Evolutionary conservation across 2,797 vertebrate genomes (phyloP).

Genomic region (Micromesistius poutassou): DNA sequence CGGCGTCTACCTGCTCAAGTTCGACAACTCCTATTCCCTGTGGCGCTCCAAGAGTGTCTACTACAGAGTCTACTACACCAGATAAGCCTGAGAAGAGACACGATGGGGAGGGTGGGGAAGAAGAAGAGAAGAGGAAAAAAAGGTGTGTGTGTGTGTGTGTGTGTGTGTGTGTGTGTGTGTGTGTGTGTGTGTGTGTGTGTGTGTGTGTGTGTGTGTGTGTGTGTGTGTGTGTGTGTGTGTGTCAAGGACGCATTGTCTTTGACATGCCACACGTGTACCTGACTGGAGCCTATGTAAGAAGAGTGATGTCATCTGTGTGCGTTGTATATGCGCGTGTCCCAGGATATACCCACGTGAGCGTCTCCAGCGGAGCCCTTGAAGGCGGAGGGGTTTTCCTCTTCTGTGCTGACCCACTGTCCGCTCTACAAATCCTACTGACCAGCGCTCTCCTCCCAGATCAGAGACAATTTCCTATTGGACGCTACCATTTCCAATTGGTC

Average conservation of each 20-base stretch:
- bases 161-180: constrained; percentile 13
- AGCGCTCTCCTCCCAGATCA: constrained; percentile 18
- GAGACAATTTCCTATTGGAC: constrained; percentile 35
- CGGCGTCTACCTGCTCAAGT: constrained; percentile 98
- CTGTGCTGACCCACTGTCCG: constrained; percentile 49
- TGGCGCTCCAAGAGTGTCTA: constrained; percentile 99
- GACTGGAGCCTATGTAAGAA: constrained; percentile 36
- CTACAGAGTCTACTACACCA: constrained; percentile 99
- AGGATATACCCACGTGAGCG: constrained; percentile 42
- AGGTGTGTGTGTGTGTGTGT: constrained; percentile 38
- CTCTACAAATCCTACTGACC: constrained; percentile 36
- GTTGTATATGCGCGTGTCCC: constrained; percentile 40
- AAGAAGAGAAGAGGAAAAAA: constrained; percentile 21
- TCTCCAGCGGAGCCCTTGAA: constrained; percentile 37
- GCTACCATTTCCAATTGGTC: constrained; percentile 36
- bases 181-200: constrained; percentile 3
- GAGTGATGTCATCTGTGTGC: constrained; percentile 37
- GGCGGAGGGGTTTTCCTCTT: constrained; percentile 42
- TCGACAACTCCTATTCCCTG: constrained; percentile 99
- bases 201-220: constrained; percentile 30
- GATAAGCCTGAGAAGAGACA: constrained; percentile 83
- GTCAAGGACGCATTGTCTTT: background rate
- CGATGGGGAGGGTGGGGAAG: constrained; percentile 61
- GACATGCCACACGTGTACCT: constrained; percentile 38
- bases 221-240: constrained; percentile 41